phyloP scores from a whole-genome alignment of 2,888 invertebrate genomes.

The Acrobasis suavella region DNA sequence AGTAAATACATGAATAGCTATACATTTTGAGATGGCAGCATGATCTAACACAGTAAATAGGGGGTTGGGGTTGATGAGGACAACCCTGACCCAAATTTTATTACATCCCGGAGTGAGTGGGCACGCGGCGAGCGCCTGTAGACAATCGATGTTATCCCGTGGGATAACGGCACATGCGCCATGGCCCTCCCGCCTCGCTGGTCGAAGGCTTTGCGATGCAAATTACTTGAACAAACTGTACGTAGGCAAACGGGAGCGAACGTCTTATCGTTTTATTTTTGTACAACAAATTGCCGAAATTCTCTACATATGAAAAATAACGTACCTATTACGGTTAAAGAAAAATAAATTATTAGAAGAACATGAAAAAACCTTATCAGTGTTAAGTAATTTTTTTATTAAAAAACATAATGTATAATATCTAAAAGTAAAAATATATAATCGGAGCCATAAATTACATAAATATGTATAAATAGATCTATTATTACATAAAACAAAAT shows the following conservation, averaged over 20 bases:
- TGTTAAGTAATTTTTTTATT: too few relatives aligned
- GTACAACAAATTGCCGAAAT: background rate
- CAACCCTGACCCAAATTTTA: slow-evolving; percentile 67
- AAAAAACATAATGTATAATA: too few relatives aligned
- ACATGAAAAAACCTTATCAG: too few relatives aligned
- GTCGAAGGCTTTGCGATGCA: slow-evolving; percentile 31
- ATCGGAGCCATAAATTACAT: too few relatives aligned
- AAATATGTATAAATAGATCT: too few relatives aligned
- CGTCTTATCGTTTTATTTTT: background rate
- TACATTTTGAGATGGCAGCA: background rate
- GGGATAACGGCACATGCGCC: slow-evolving; percentile 79
- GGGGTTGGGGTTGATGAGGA: slow-evolving; percentile 30
- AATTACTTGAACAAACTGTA: slow-evolving; percentile 24
- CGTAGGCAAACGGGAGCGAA: background rate
- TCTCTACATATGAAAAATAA: background rate
- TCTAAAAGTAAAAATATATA: too few relatives aligned
- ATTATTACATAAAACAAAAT: too few relatives aligned
- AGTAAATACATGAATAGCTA: background rate
- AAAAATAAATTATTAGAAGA: too few relatives aligned
- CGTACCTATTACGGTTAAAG: too few relatives aligned
- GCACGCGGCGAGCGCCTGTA: slow-evolving; percentile 49
- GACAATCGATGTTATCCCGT: slow-evolving; percentile 78
- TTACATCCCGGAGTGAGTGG: slow-evolving; percentile 37
- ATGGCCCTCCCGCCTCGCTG: slow-evolving; percentile 23
- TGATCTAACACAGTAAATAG: slow-evolving; percentile 4